phyloP scores from a whole-genome alignment of 2,888 invertebrate genomes.

The Rhagium mordax region DNA sequence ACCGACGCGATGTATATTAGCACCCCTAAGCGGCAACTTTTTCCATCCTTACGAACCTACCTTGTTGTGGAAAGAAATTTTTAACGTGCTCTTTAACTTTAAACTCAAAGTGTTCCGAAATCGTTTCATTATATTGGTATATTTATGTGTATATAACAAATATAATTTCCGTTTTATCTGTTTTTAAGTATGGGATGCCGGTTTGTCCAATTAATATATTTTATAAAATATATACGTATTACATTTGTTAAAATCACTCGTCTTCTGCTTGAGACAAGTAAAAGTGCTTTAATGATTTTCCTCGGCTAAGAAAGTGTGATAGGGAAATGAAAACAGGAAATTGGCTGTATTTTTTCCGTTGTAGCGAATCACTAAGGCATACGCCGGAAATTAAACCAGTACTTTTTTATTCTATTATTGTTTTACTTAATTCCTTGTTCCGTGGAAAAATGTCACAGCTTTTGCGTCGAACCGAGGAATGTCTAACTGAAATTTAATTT shows the following conservation, averaged over 20 bases:
- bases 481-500: not conserved
- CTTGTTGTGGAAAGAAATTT: too few relatives aligned
- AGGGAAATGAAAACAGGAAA: constrained; percentile 62
- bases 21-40: too few relatives aligned
- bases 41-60: too few relatives aligned
- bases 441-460: not conserved
- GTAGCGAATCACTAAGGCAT: constrained; percentile 57
- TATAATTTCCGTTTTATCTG: too few relatives aligned
- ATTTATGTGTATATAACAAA: too few relatives aligned
- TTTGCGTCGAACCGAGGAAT: not conserved
- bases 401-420: constrained; percentile 57
- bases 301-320: constrained; percentile 23
- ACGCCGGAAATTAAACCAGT: constrained; percentile 61
- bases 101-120: too few relatives aligned
- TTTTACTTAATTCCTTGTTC: constrained; percentile 39
- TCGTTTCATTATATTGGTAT: too few relatives aligned
- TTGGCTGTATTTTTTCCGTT: constrained; percentile 60
- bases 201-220: too few relatives aligned
- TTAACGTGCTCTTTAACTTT: too few relatives aligned
- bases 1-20: too few relatives aligned
- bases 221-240: too few relatives aligned
- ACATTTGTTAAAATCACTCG: not conserved
- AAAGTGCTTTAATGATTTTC: not conserved
- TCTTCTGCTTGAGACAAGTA: constrained; percentile 8
- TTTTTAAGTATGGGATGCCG: too few relatives aligned